Conservation (phyloP, 2,888 invertebrate genomes). For the Pseudoips prasinana region DNA sequence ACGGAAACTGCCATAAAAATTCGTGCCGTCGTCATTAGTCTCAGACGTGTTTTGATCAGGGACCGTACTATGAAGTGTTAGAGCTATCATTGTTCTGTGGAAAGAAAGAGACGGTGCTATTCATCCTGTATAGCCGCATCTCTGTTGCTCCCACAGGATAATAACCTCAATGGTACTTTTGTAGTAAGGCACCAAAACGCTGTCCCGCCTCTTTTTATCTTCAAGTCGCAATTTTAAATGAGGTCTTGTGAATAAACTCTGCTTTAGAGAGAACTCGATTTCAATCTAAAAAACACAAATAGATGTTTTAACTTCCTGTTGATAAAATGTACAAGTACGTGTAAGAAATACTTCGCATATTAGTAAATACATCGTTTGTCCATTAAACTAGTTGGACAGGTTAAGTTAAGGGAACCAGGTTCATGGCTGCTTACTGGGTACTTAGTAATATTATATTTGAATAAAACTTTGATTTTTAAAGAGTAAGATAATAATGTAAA, state of each 20-base stretch:
- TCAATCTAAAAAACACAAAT: conserved; percentile 37
- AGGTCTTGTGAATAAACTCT: conserved; percentile 47
- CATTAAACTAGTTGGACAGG: no score
- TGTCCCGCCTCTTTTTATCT: conserved; percentile 54
- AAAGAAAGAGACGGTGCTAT: conserved; percentile 31
- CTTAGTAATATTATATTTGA: no score
- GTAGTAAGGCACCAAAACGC: conserved; percentile 36
- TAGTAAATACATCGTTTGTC: no score
- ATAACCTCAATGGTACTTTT: conserved; percentile 45
- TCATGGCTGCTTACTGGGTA: no score
- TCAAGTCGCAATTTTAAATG: conserved; percentile 54
- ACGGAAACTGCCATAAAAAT: conserved; percentile 71
- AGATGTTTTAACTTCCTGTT: no score
- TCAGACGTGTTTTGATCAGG: conserved; percentile 76
- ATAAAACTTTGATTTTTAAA: no score
- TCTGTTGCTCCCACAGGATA: conserved; percentile 34
- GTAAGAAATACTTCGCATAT: no score
- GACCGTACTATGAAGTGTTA: conserved; percentile 45
- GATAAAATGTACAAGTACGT: no score
- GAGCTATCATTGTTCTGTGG: conserved; percentile 40
- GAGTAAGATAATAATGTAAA: no score
- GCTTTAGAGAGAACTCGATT: conserved; percentile 46
- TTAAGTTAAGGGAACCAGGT: no score
- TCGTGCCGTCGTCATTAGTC: conserved; percentile 72
- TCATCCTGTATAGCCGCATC: conserved; percentile 30